Base-by-base conservation (phyloP, 92 coral and sea anemone species). In the Heteractis magnifica region DNA sequence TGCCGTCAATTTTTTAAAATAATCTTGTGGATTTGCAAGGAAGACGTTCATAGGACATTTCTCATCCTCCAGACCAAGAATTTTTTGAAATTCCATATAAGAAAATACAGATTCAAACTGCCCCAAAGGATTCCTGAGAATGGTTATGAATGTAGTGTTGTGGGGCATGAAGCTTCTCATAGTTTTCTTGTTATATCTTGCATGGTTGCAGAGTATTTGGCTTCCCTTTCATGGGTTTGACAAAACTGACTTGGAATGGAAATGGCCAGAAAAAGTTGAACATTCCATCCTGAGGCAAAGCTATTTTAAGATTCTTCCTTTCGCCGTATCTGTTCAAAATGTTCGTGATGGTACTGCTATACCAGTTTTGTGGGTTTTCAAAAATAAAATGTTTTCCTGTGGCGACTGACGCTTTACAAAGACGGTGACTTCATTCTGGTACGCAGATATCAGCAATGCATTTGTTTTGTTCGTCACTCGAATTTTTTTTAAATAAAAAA, bases 281-380 rank as follows among this genome's bases (percentile, higher is more conserved):
- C 79, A 87, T 76, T 52, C 89, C 89, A 48, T 81, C 91, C 11
- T 58, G 77, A 19, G 94, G 94, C 16, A 90, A 53, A 16, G 87
- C 94, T 84, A 87, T 72, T 48, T 71, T 82, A 41, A 90, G 81
- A 16, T 83, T 81, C 76, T 82, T 72, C 8, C 21, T 26, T 34
- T 90, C 91, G 4, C 91, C 90, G 60, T 84, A 90, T 60, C 94
- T 75, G 70, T 90, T 87, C 8, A 90, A 72, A 52, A 90, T 90
- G 83, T 90, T 90, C 12, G 94, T 85, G 7, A 90, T 56, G 0
- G 94, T 87, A 56, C 94, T 90, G 86, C 91, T 80, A n/a, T n/a
- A 41, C 94, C 94, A 11, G 93, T 90, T 75, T 90, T 90, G 84
- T 90, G 93, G 4, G 90, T 87, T 87, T 90, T 90, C 15, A 88